Conservation (phyloP, 1,140 invertebrate genomes). For the Bombus confusus region DNA sequence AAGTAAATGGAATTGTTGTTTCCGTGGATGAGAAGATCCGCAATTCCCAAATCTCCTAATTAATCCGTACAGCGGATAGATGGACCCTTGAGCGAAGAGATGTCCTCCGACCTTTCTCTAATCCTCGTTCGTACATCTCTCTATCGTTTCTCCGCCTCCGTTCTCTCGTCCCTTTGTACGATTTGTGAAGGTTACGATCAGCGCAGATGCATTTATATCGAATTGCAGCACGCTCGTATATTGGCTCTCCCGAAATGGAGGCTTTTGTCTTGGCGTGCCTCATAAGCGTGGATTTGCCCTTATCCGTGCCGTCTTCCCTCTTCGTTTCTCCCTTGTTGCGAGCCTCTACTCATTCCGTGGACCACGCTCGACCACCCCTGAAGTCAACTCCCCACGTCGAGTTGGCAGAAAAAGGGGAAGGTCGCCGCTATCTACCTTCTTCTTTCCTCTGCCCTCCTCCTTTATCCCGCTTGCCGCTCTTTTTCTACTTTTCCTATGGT, state of each 20-base stretch:
- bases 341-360: slow-evolving; percentile 59
- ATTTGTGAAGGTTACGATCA: slow-evolving; percentile 73
- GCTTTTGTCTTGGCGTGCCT: slow-evolving; percentile 80
- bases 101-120: slow-evolving; percentile 74
- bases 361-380: slow-evolving; percentile 76
- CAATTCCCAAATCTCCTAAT: slow-evolving; percentile 60
- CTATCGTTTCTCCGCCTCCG: background rate
- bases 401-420: slow-evolving; percentile 42
- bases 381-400: slow-evolving; percentile 72
- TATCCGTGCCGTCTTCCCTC: slow-evolving; percentile 68
- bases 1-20: slow-evolving; percentile 48
- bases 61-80: slow-evolving; percentile 61
- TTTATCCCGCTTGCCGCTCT: background rate
- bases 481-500: slow-evolving; percentile 45
- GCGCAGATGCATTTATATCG: slow-evolving; percentile 80
- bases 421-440: slow-evolving; percentile 30
- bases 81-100: slow-evolving; percentile 36
- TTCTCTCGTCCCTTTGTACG: slow-evolving; percentile 17
- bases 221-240: slow-evolving; percentile 78
- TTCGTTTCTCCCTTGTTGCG: slow-evolving; percentile 44
- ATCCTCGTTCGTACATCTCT: slow-evolving; percentile 65
- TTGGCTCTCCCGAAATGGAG: slow-evolving; percentile 77
- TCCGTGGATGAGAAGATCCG: slow-evolving; percentile 25
- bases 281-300: slow-evolving; percentile 81
- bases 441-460: slow-evolving; percentile 38